Conservation (phyloP, 2,888 invertebrate species). For the Meteorus colon region DNA sequence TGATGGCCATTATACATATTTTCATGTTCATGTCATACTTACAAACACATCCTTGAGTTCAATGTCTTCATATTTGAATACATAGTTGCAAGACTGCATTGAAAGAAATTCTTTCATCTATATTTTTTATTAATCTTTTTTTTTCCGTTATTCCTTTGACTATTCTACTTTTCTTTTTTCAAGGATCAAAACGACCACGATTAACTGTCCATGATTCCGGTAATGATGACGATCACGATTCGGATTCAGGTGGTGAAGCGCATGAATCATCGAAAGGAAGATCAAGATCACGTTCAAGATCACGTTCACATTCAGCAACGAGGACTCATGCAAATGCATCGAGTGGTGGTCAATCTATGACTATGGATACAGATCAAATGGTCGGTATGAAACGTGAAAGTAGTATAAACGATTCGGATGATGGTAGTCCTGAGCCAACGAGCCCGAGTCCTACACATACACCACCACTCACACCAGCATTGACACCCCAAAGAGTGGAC, state of each 20-base stretch:
- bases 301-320: slow-evolving; percentile 52
- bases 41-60: neutral
- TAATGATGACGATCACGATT: slow-evolving; percentile 74
- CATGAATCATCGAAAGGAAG: slow-evolving; percentile 52
- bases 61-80: no score
- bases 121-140: neutral
- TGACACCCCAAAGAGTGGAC: slow-evolving; percentile 66
- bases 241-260: slow-evolving; percentile 65
- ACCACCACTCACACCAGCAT: slow-evolving; percentile 65
- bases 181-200: slow-evolving; percentile 74
- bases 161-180: slow-evolving; percentile 53
- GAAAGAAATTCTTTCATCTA: neutral
- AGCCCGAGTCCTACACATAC: slow-evolving; percentile 68
- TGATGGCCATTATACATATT: neutral
- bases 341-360: slow-evolving; percentile 30
- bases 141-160: neutral
- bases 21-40: neutral
- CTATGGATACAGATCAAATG: slow-evolving; percentile 42
- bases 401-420: slow-evolving; percentile 68
- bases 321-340: slow-evolving; percentile 39
- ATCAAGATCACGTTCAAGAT: slow-evolving; percentile 52
- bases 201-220: slow-evolving; percentile 73
- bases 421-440: slow-evolving; percentile 66
- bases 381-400: slow-evolving; percentile 60
- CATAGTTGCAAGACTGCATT: no score